Evolutionary conservation across 2,113 vertebrate genomes (phyloP).

Genomic region (Illadopsis cleaveri): DNA sequence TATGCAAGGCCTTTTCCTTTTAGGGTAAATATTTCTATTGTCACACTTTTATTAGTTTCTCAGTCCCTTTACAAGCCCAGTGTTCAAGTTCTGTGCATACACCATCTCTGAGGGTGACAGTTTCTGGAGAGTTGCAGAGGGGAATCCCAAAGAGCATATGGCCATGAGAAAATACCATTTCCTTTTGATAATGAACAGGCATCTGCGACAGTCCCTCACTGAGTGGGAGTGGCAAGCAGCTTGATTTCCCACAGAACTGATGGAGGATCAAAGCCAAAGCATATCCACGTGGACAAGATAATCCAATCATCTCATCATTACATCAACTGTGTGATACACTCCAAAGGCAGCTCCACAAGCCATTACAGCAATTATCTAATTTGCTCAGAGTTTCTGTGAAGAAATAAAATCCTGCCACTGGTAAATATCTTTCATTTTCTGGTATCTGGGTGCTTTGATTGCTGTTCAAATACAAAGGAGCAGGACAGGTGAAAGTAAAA

Average conservation of each 20-base stretch:
- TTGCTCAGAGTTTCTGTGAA: slow-evolving; percentile 28
- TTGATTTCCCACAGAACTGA: slow-evolving; percentile 57
- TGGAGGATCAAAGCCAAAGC: slow-evolving; percentile 49
- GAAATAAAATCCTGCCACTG: slow-evolving; percentile 4
- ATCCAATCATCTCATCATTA: slow-evolving; percentile 47
- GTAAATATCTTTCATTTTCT: not conserved
- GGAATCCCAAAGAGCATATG: not conserved
- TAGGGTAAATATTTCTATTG: not conserved
- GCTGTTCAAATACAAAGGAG: not conserved
- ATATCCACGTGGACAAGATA: not conserved
- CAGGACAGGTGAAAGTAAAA: not conserved
- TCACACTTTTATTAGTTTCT: not conserved
- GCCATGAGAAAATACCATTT: slow-evolving; percentile 23
- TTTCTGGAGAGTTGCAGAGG: not conserved
- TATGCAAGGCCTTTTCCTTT: not conserved
- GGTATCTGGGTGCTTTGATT: not conserved
- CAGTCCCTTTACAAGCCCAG: not conserved
- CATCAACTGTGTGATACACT: not conserved
- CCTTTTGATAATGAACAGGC: slow-evolving; percentile 41
- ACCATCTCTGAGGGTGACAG: not conserved
- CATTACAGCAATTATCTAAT: not conserved
- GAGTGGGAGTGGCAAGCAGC: slow-evolving; percentile 1
- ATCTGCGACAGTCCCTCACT: not conserved
- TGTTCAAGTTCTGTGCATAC: not conserved
- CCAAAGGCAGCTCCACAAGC: slow-evolving; percentile 36